Base-by-base conservation (phyloP, 1,140 invertebrate genomes). In the Drosophila rhopaloa region DNA sequence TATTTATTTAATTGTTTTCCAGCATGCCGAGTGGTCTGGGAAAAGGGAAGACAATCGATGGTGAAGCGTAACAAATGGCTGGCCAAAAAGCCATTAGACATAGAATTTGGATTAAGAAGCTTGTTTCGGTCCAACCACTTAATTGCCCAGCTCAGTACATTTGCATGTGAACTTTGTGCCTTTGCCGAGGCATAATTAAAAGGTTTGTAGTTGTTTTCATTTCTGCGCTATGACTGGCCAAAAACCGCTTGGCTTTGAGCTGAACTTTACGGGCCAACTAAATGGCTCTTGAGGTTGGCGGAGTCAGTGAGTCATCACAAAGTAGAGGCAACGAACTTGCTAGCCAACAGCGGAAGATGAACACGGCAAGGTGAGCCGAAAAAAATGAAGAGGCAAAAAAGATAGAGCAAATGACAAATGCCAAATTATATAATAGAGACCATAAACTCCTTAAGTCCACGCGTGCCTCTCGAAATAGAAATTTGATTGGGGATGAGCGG, bases 311-410 rank as follows among this genome's bases (percentile, higher is more conserved):
- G 50, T 84, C 81, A 84, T 53, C 75, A 44, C 13, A 29, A 50
- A 41, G 35, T 44, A 74, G 51, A 79, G 82, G 63, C 82, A 86
- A 86, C 75, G 82, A 86, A 86, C 82, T 82, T 75, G 57, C 59
- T 41, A 32, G 44, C 71, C 43, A 53, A 48, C 48, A 35, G 51
- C 62, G 73, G 73, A 76, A 76, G 73, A 76, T 59, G 62, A 51
- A 38, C 37, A 19, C 24, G 32, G 43, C 73, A 76, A 76, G 73
- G 73, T 76, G 32, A 76, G 41, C 37, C 32, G 29, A 56, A 61
- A 35, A 24, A 46, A 48, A 32, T 44, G 16, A 60, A 44, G n/a
- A 55, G 27, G 1, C 10, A 35, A 51, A 38, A 38, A 43, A 67
- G n/a, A 47, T 37, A 62, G 66, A 56, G 48, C 50, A 73, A 35